Percentiles rank a stretch among this genome's conserved stretches.
These are phyloP conservation scores for Eupristina koningsbergeri DNA, from an alignment of 1,140 invertebrate genomes.

Conservation along the genomic window DNA sequence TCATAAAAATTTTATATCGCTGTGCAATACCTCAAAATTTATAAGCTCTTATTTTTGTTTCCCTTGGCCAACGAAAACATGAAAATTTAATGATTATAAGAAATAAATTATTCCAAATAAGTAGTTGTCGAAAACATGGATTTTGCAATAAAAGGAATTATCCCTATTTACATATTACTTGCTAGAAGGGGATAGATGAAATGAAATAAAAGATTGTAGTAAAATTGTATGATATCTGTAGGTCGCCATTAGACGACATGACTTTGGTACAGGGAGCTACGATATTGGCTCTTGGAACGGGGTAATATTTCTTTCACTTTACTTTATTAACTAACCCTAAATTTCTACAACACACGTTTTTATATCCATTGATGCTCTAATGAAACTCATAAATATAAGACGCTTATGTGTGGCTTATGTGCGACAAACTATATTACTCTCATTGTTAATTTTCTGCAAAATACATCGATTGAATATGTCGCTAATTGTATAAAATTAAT, in stretches of 20 bases:
- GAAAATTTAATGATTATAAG: no score
- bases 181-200: background rate
- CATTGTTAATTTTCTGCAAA: background rate
- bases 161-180: no score
- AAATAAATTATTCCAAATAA: no score
- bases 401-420: conserved; percentile 24
- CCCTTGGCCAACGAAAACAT: no score
- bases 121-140: no score
- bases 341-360: conserved; percentile 18
- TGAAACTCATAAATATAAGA: conserved; percentile 35
- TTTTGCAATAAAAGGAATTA: no score
- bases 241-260: conserved; percentile 67
- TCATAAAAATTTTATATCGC: no score
- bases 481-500: background rate
- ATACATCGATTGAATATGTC: background rate
- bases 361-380: conserved; percentile 18
- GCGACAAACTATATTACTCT: background rate
- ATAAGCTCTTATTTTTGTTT: no score
- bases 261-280: conserved; percentile 70
- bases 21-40: no score
- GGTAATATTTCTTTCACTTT: conserved; percentile 63
- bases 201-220: conserved; percentile 28
- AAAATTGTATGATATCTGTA: conserved; percentile 54
- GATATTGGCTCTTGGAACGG: conserved; percentile 70
- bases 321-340: conserved; percentile 47